Evolutionary conservation across 64 coral and sea anemone species (phyloP), one percentile per base, ranked within the genome.

Genomic region (Montipora sp.): DNA sequence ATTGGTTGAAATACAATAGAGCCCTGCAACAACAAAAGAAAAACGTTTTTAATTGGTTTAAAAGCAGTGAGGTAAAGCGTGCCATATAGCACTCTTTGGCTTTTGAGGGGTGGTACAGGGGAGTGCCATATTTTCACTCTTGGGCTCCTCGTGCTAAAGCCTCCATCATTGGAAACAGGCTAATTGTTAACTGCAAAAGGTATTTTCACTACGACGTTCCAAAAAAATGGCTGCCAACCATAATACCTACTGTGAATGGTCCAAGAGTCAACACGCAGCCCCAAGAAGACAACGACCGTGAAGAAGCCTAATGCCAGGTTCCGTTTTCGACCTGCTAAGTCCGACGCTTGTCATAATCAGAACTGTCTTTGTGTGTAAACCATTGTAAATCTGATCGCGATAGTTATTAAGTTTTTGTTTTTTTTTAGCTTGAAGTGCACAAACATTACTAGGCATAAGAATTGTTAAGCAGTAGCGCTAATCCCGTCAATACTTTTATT

Each of bases 61-160:
- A 88, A 88, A 24, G 6, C 47, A 75, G 13, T 44, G 24, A 49
- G 23, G 6, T 51, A 23, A 51, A 51, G 68, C 66, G 76, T 80
- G 47, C 88, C 75, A 90, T 90, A 81, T 53, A 78, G 77, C 89
- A 90, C 89, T 44, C 77, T 90, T 72, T 76, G 88, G 23, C 36
- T 36, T 36, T 36, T 36, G 36, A 36, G 36, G 36, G 36, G 36
- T 36, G 36, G 36, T 36, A 36, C 36, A 36, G 36, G 36, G 36
- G 36, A 36, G 36, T 36, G 36, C 36, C 36, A 36, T 36, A 36
- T 36, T 2, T 2, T 2, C 36, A 36, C 36, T 36, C 1, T 36
- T 36, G 36, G 36, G 36, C 36, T 5, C 47, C 14, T 19, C 14
- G 78, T 16, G n/a, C 78, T 16, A 36, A 80, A 49, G 44, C 78